Evolutionary conservation across 2,888 invertebrate species (phyloP), one percentile per base, ranked within the genome.

Genomic region (Oeneis ivallda): DNA sequence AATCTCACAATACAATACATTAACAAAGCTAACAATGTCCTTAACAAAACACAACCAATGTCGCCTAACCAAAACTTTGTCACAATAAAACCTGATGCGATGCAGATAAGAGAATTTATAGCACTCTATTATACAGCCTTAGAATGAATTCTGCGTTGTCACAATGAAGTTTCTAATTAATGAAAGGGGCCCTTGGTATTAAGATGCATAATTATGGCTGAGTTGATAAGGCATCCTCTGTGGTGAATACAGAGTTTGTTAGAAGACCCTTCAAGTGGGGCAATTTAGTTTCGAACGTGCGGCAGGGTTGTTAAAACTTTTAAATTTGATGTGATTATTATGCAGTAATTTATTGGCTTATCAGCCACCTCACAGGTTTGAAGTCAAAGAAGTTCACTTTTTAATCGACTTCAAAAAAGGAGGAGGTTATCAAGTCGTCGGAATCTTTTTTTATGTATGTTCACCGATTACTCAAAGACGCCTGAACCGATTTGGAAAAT

Each of bases 91-190:
- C 72, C 70, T 71, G 76, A 77, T 77, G 70, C 68, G 67, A 70
- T 66, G 34, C 66, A 75, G 78, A 79, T 79, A 79, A 75, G 70
- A 61, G 65, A 75, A 79, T 78, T 78, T 76, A 79, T 76, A 74
- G 69, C 74, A 71, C 72, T 72, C 72, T 75, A 79, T 80, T 78
- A 75, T 77, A 70, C 75, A 72, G 72, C 68, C 73, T 73, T 69
- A 72, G 69, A 69, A 71, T 62, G 71, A 79, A 75, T 75, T 75
- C 68, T 69, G 74, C 70, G 71, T 72, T 72, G 74, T 79, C 77
- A 78, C 74, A 74, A 71, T 75, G 75, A 78, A 81, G 76, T 81
- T 80, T 79, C 76, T 79, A 82, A 81, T 80, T 83, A 82, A 83
- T 81, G 80, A 78, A 74, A 75, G 74, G 70, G 71, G 71, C 69